phyloP scores from a whole-genome alignment of 2,888 invertebrate genomes.

The Drosophila pseudotakahashii region DNA sequence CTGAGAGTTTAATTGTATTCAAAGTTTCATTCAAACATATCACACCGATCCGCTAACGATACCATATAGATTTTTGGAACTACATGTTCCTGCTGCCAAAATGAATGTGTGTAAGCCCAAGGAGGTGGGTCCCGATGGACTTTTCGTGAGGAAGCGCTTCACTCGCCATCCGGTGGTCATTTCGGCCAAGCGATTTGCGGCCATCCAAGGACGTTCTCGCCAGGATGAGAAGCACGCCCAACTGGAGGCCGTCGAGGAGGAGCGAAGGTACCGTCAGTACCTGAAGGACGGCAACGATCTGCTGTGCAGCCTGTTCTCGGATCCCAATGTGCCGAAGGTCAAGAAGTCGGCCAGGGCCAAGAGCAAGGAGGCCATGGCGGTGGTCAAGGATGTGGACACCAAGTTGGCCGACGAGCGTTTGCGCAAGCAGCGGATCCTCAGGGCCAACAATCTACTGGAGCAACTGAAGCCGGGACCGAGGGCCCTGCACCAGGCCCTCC shows the following conservation, averaged over 20 bases:
- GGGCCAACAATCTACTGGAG: slow-evolving; percentile 51
- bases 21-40: not conserved
- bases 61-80: not conserved
- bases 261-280: slow-evolving; percentile 55
- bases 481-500: slow-evolving; percentile 45
- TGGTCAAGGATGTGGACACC: slow-evolving; percentile 2
- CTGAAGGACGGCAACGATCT: slow-evolving; percentile 51
- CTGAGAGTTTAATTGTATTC: not conserved
- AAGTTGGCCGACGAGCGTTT: slow-evolving; percentile 15
- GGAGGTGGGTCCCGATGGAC: slow-evolving; percentile 17
- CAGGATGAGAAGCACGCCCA: slow-evolving; percentile 25
- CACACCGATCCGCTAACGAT: not conserved
- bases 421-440: slow-evolving; percentile 63
- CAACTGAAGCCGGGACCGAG: slow-evolving; percentile 58
- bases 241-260: slow-evolving; percentile 49
- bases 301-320: slow-evolving; percentile 36
- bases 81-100: not conserved
- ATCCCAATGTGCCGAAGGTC: not conserved
- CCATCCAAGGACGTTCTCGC: slow-evolving; percentile 43
- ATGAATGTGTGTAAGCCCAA: slow-evolving; percentile 18
- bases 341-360: slow-evolving; percentile 10
- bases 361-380: not conserved
- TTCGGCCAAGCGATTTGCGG: slow-evolving; percentile 52
- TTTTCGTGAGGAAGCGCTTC: slow-evolving; percentile 14
- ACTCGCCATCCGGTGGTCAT: slow-evolving; percentile 51